Conservation (phyloP, 2,113 vertebrate genomes). For the Rousettus leschenaultii region DNA sequence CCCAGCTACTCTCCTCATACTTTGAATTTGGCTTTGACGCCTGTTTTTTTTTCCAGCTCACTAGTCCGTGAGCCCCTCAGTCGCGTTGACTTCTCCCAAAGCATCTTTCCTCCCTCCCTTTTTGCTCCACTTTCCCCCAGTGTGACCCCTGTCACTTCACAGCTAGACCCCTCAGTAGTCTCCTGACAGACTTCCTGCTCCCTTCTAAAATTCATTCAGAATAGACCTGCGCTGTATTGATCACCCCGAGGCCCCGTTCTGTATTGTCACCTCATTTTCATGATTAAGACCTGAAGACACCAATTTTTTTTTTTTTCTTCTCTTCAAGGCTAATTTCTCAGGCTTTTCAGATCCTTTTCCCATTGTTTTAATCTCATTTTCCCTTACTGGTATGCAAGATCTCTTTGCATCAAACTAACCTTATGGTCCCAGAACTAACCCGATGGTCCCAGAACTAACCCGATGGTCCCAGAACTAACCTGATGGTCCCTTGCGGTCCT, state of each 20-base stretch:
- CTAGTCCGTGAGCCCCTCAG: neutral
- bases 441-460: no score
- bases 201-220: neutral
- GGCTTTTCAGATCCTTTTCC: neutral
- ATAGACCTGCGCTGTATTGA: neutral
- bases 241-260: neutral
- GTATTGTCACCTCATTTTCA: neutral
- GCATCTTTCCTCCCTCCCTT: neutral
- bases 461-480: no score
- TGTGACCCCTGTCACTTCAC: neutral
- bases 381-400: neutral
- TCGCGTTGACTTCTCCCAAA: neutral
- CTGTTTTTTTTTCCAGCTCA: neutral
- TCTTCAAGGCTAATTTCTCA: neutral
- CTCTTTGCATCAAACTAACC: neutral
- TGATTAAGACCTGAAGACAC: neutral
- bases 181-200: neutral
- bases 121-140: neutral
- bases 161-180: neutral
- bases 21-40: neutral
- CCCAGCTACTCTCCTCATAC: neutral
- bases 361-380: neutral
- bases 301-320: neutral
- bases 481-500: neutral
- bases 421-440: neutral